A percentile compares a stretch with the other conserved stretches of the same genome.
Conservation (phyloP, 2,113 vertebrate genomes). For the Copsychus sechellarum region DNA sequence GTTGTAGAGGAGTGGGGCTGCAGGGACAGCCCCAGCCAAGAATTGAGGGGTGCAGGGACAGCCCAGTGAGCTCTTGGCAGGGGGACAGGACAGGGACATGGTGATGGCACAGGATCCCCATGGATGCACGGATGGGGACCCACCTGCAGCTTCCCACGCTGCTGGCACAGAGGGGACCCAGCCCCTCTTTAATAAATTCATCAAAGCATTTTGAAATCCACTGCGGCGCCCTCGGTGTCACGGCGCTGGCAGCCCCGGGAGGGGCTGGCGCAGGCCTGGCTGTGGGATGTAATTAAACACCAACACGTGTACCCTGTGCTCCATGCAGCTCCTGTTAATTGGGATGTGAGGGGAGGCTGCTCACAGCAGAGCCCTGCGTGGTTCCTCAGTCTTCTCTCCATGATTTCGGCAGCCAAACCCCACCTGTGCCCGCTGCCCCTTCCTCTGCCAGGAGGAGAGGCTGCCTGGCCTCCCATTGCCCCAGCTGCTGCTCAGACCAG, state of each 20-base stretch:
- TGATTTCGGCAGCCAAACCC: not conserved
- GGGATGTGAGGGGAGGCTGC: constrained; percentile 37
- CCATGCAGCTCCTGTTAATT: constrained; percentile 36
- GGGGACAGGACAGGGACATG: rapidly evolving
- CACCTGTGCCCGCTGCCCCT: not conserved
- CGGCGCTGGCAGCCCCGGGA: constrained; percentile 12
- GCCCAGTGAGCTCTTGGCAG: not conserved
- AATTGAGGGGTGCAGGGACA: not conserved
- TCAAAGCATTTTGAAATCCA: constrained; percentile 22
- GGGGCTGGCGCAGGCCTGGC: constrained; percentile 3
- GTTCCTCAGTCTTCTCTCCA: not conserved
- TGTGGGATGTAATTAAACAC: constrained; percentile 56
- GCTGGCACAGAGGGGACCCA: not conserved
- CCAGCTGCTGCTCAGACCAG: not conserved
- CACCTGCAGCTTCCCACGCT: not conserved
- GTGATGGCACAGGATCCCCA: not conserved
- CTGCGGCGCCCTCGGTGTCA: not conserved
- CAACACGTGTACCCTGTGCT: constrained; percentile 44
- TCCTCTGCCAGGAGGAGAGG: not conserved
- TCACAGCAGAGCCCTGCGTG: not conserved
- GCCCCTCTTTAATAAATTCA: not conserved
- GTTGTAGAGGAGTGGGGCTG: not conserved
- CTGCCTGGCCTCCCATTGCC: not conserved
- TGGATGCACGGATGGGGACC: not conserved
- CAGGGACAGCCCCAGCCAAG: not conserved